These are phyloP conservation scores for Gnathonemus longibarbis DNA, from an alignment of 2,113 vertebrate genomes.

Conservation along the genomic window DNA sequence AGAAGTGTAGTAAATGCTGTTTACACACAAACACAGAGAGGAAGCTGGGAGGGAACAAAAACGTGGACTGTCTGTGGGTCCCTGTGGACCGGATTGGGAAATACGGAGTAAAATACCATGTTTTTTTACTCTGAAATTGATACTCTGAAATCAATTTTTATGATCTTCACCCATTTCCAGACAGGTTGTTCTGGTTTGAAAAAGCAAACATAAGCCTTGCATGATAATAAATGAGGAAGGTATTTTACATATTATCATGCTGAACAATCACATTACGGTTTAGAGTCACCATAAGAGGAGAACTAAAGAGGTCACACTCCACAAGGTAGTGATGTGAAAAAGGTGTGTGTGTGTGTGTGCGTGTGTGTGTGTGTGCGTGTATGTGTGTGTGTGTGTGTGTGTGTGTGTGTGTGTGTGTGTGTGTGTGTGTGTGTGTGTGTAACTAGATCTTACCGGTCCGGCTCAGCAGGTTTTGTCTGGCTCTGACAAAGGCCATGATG, in stretches of 20 bases:
- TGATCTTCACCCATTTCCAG: background rate
- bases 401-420: background rate
- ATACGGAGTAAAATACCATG: background rate
- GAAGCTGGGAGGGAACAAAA: background rate
- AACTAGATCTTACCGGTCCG: conserved; percentile 63
- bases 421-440: background rate
- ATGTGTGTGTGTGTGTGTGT: background rate
- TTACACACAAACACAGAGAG: background rate
- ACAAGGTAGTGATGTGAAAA: background rate
- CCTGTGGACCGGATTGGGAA: background rate
- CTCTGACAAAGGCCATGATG: conserved; percentile 83
- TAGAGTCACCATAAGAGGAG: background rate
- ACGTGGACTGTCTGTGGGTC: background rate
- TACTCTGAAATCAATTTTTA: background rate
- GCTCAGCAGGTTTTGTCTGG: conserved; percentile 73
- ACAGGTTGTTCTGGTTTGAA: background rate
- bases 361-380: background rate
- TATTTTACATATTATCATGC: background rate
- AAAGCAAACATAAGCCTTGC: background rate
- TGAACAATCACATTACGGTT: background rate
- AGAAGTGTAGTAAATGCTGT: background rate
- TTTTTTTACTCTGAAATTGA: no score
- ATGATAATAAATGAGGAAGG: background rate
- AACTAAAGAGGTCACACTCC: background rate
- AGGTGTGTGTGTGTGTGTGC: background rate